Percentiles rank a stretch among this genome's conserved stretches.
These are phyloP conservation scores for Probosciger aterrimus DNA, from an alignment of 2,113 vertebrate genomes.

Conservation along the genomic window DNA sequence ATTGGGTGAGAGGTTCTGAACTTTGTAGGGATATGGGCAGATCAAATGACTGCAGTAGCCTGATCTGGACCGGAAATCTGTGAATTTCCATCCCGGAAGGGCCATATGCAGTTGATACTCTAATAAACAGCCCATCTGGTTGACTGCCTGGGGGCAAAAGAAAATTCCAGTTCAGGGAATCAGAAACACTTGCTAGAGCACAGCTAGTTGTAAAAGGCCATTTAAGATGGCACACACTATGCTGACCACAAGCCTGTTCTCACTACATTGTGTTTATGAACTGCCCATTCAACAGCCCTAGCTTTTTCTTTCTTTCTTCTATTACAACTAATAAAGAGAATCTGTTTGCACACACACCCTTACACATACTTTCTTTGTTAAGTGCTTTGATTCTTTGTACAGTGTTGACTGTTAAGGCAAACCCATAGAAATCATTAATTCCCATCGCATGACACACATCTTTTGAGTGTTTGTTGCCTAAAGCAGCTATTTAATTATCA, in stretches of 20 bases:
- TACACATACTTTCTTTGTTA: not conserved
- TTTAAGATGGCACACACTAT: not conserved
- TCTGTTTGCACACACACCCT: not conserved
- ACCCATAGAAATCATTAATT: not conserved
- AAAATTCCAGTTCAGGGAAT: not conserved
- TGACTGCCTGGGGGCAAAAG: not conserved
- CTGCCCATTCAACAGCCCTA: fast-evolving
- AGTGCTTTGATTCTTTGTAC: not conserved
- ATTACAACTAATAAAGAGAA: not conserved
- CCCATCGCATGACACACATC: fast-evolving
- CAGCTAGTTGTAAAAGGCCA: not conserved
- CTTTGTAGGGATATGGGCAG: fast-evolving
- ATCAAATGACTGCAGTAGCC: not conserved
- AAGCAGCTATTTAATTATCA: not conserved
- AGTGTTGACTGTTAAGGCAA: not conserved
- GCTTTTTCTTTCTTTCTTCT: not conserved
- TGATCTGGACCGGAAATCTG: not conserved
- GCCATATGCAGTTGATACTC: not conserved
- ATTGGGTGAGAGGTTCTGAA: not conserved
- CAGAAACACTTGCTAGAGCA: not conserved
- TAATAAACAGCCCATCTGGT: not conserved
- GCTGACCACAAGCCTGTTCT: not conserved
- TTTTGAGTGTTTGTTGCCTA: not conserved
- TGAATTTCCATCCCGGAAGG: not conserved
- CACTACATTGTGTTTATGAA: fast-evolving